These are phyloP conservation scores for Marmota monax DNA, from an alignment of 2,113 vertebrate genomes.

Conservation along the genomic window DNA sequence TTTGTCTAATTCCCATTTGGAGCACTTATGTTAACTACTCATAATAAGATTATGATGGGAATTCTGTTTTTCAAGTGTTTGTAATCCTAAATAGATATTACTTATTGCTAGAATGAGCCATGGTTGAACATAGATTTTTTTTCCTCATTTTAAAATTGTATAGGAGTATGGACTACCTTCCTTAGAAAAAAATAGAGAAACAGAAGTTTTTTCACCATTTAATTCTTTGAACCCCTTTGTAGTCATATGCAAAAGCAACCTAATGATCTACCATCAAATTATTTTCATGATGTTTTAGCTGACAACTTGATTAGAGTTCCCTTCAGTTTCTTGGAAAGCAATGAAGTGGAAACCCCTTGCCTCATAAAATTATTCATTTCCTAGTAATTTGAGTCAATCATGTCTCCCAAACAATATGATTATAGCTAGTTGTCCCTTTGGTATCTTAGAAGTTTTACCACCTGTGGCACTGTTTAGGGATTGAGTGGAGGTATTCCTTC, in stretches of 20 bases:
- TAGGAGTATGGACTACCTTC: neutral
- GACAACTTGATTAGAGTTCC: slow-evolving; percentile 50
- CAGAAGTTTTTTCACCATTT: slow-evolving; percentile 2
- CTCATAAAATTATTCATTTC: slow-evolving; percentile 17
- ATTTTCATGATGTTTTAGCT: slow-evolving; percentile 33
- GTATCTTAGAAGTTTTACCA: neutral
- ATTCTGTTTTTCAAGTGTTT: neutral
- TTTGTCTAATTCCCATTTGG: slow-evolving; percentile 46
- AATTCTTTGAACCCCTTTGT: neutral
- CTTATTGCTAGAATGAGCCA: neutral
- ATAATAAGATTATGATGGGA: neutral
- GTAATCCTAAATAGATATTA: neutral
- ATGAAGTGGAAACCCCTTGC: slow-evolving; percentile 46
- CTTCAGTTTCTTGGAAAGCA: slow-evolving; percentile 49
- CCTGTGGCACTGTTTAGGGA: neutral
- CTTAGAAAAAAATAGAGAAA: neutral
- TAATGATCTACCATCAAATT: neutral
- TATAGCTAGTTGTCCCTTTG: neutral
- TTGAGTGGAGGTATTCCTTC: neutral
- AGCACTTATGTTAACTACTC: neutral
- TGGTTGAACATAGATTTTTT: neutral
- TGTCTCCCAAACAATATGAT: neutral
- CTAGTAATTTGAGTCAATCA: slow-evolving; percentile 25
- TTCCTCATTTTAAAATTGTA: slow-evolving; percentile 4
- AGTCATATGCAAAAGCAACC: slow-evolving; percentile 21